Conservation (phyloP, 2,888 invertebrate species). For the Metopia argyrocephala region DNA sequence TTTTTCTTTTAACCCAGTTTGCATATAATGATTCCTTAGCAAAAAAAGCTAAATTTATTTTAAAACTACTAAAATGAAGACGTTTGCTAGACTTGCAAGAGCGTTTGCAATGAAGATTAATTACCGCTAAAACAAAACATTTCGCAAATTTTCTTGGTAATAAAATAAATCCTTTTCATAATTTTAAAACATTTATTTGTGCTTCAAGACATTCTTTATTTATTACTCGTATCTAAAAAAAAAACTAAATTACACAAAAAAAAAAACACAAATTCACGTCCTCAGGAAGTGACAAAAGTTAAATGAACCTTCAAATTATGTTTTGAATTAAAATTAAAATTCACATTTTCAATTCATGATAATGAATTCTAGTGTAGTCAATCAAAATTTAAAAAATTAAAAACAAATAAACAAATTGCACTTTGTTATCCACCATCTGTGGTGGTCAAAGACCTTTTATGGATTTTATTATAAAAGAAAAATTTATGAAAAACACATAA, state of each 20-base stretch:
- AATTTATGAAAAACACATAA: neutral
- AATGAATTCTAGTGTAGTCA: neutral
- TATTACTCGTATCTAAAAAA: constrained; percentile 7
- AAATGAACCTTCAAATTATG: constrained; percentile 36
- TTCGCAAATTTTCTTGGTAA: neutral
- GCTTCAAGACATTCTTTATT: neutral
- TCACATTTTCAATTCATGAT: constrained; percentile 1
- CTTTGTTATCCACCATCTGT: neutral
- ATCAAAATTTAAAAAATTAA: constrained; percentile 4
- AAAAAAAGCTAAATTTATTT: no score
- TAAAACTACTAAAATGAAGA: no score
- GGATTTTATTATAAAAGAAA: no score
- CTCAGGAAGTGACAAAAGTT: constrained; percentile 34
- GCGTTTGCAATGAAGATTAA: no score
- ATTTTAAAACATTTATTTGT: neutral
- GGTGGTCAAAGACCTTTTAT: constrained; percentile 27
- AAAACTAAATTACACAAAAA: no score
- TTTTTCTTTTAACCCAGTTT: no score
- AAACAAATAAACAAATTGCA: constrained; percentile 8
- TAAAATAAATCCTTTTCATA: neutral
- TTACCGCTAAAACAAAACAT: no score
- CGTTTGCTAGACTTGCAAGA: no score
- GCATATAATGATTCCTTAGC: no score
- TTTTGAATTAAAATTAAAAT: neutral
- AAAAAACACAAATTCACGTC: constrained; percentile 26